phyloP scores from a whole-genome alignment of 2,797 vertebrate genomes.

The Lutjanus campechanus region DNA sequence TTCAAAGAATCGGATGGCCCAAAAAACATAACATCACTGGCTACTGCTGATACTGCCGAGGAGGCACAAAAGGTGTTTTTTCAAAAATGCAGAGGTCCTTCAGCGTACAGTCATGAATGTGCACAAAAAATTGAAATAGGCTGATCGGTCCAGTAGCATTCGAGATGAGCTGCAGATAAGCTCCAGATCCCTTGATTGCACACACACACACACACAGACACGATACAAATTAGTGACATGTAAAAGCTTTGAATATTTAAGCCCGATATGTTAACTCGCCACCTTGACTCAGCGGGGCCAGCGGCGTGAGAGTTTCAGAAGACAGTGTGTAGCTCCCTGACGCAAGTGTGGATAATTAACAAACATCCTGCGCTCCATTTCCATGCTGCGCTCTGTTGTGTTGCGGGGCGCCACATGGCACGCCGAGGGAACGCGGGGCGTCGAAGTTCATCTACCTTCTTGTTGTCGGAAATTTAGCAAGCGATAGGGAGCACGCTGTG shows the following conservation, averaged over 20 bases:
- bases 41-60: no score
- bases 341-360: constrained; percentile 63
- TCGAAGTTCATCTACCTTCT: constrained; percentile 43
- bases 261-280: constrained; percentile 33
- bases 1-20: no score
- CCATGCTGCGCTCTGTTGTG: constrained; percentile 47
- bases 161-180: no score
- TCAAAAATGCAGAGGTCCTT: no score
- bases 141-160: no score
- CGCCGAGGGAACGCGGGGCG: background rate
- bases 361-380: constrained; percentile 50
- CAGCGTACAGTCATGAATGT: no score
- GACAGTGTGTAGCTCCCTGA: constrained; percentile 21
- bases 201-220: background rate
- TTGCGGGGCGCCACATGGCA: constrained; percentile 23
- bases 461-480: constrained; percentile 28
- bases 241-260: constrained; percentile 27
- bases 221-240: constrained; percentile 25
- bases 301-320: constrained; percentile 20
- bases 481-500: constrained; percentile 22
- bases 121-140: no score
- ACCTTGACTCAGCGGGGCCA: constrained; percentile 47
- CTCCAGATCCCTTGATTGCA: no score
- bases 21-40: no score
- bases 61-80: no score